Percentiles rank a stretch among this genome's conserved stretches.
Conservation (phyloP, 2,888 invertebrate species). For the Sepioteuthis lessoniana region DNA sequence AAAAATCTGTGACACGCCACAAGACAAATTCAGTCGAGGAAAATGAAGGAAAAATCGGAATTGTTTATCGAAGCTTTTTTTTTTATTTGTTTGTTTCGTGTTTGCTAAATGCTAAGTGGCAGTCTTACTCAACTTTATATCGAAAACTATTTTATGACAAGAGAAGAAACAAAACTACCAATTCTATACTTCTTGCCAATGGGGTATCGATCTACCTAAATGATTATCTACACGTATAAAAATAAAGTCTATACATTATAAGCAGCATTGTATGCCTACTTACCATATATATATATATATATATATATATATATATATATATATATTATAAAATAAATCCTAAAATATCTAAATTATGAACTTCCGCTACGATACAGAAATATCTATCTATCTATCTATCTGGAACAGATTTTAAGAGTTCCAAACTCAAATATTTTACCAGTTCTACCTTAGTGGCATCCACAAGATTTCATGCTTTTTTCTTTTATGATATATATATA, state of each 20-base stretch:
- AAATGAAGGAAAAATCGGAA: too few species aligned
- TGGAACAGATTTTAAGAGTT: too few species aligned
- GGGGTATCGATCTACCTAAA: neutral
- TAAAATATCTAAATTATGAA: too few species aligned
- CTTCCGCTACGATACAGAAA: too few species aligned
- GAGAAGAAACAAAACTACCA: neutral
- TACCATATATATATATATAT: too few species aligned
- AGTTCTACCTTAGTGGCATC: too few species aligned
- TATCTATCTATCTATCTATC: too few species aligned
- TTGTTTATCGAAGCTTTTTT: neutral
- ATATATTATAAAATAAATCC: too few species aligned
- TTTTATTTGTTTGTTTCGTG: neutral
- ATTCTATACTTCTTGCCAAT: neutral
- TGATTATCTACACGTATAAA: neutral
- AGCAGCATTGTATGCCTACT: neutral
- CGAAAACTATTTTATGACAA: neutral
- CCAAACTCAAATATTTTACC: too few species aligned
- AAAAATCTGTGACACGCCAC: neutral
- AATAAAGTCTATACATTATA: neutral
- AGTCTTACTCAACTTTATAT: neutral
- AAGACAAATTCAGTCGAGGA: neutral
- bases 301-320: neutral
- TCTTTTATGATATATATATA: too few species aligned
- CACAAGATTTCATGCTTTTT: too few species aligned
- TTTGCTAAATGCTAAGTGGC: neutral